Base-by-base conservation (phyloP, 1,140 invertebrate species). In the Dinoponera quadriceps region DNA sequence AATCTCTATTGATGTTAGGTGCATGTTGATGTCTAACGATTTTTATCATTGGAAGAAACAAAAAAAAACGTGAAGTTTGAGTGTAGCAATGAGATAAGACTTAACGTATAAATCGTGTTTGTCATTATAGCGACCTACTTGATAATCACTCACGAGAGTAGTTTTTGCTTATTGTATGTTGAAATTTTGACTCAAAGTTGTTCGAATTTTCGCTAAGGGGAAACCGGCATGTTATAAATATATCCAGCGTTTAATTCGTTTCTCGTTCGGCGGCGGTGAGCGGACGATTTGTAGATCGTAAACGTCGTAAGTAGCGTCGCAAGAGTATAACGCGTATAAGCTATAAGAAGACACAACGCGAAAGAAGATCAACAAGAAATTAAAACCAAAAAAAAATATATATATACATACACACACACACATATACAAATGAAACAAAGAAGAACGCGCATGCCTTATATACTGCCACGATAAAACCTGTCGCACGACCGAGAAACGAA, bases 21-120 rank as follows among this genome's bases (percentile, higher is more conserved):
- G 88, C 88, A 90, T 89, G 88, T 90, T 60, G 81, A 89, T 90
- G 85, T 89, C 66, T 87, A 89, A 89, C 59, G 84, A 89, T 88
- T 86, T 89, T 88, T 89, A 87, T 82, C 82, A 87, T 84, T 71
- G 69, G 71, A 84, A 44, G 11, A 33, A 33, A n/a, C n/a, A n/a
- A n/a, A 33, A 33, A 44, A 44, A 44, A 68, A 74, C 51, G 65
- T 85, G 77, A 85, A 85, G 54, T 88, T 88, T 82, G 77, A 59
- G 62, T 59, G 71, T 87, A 88, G 75, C 38, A 85, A 20, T 77
- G 83, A 63, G 60, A 68, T 82, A 85, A 81, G 65, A 66, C 72
- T 88, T 81, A 87, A 84, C 60, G 38, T 66, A 65, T 73, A 60
- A 48, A 81, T 77, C 72, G 25, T 84, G 63, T 83, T 78, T 72